Evolutionary conservation across 2,113 vertebrate genomes (phyloP), one percentile per base, ranked within the genome.

Genomic region (Sapayoa aenigma): DNA sequence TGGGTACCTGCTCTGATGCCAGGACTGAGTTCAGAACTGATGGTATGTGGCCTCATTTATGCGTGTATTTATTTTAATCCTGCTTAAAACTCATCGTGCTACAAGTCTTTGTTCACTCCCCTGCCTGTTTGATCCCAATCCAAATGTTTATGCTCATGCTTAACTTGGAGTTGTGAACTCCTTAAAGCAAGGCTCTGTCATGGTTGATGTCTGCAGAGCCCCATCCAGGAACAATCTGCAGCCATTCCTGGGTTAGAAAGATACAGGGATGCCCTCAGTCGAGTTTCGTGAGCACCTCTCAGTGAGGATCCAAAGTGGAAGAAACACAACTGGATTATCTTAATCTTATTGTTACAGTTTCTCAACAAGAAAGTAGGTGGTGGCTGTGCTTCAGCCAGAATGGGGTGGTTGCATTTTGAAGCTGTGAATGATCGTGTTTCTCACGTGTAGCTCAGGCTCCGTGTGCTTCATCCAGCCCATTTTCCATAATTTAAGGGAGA

Each of bases 11-110:
- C 81, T 92, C 69, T 52, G 87, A 33, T 46, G 67, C 81, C 84
- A 87, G 77, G 67, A 52, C 2, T 37, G 25, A 46, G 80, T 84
- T 71, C 72, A 95, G 82, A 90, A 86, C 63, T 31, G 74, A 9
- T 87, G 46, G 33, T 66, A 33, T 18, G 3, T 77, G 93, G 76
- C 82, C 67, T 71, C 90, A 86, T 93, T 93, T 95, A 80, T 94
- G 92, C 68, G 90, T 71, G 46, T 74, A 88, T 96, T 95, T 94
- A 77, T 88, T 96, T 92, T 95, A 96, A 95, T 94, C 90, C 87
- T 53, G 63, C 65, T 94, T 93, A 86, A 93, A 93, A 94, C 75
- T 90, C 94, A 74, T 90, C 46, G 12, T 12, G 47, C 93, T 85
- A 28, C 91, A 37, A 39, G 58, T 77, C 79, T 91, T 95, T 94